phyloP scores from a whole-genome alignment of 2,113 vertebrate species.

The Nothocercus julius region DNA sequence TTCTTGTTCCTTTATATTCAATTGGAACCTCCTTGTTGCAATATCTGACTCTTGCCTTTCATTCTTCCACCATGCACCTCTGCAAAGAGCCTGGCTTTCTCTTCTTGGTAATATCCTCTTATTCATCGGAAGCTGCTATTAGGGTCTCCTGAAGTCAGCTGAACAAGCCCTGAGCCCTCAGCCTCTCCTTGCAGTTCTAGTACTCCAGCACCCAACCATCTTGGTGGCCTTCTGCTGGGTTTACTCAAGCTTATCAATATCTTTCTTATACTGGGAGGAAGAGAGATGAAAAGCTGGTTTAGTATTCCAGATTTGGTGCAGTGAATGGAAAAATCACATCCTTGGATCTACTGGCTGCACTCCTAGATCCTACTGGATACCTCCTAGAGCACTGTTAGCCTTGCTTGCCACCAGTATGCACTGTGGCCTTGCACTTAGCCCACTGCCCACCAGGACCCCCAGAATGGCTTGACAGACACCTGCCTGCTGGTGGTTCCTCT shows the following conservation, averaged over 20 bases:
- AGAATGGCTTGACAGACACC: not conserved
- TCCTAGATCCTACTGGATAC: not conserved
- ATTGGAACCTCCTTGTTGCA: not conserved
- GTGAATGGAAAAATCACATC: not conserved
- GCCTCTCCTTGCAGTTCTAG: not conserved
- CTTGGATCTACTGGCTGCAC: not conserved
- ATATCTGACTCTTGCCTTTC: not conserved
- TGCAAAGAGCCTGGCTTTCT: not conserved
- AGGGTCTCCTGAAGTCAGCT: not conserved
- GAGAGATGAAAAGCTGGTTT: not conserved
- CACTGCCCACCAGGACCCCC: not conserved
- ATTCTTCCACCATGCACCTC: not conserved
- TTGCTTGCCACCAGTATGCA: fast-evolving
- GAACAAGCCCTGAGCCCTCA: not conserved
- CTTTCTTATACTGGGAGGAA: not conserved
- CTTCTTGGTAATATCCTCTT: not conserved
- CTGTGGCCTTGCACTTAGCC: fast-evolving
- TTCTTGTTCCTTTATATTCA: not conserved
- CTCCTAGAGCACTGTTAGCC: not conserved
- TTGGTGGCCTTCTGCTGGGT: not conserved
- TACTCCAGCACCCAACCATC: not conserved
- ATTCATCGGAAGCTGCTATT: not conserved
- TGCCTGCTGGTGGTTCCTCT: not conserved
- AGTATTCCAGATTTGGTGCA: not conserved
- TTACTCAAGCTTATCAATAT: not conserved